A percentile compares a stretch with the other conserved stretches of the same genome.
These are phyloP conservation scores for Drosophila obscura DNA, from an alignment of 1,140 invertebrate species.

Conservation along the genomic window DNA sequence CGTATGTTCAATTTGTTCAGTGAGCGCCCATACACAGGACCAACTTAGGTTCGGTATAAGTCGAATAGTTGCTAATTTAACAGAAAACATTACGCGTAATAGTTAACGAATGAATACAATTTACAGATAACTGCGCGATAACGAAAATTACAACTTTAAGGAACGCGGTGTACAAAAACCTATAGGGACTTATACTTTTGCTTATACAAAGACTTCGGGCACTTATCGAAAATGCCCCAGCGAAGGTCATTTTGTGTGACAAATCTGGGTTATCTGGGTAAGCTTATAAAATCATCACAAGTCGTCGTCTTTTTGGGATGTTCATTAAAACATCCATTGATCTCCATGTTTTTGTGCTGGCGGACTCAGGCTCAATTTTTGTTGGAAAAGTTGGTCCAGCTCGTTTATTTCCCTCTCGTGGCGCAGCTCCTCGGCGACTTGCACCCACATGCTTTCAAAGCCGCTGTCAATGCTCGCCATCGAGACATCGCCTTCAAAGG, in stretches of 20 bases:
- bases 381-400: slow-evolving; percentile 53
- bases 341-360: background rate
- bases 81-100: slow-evolving; percentile 25
- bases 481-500: slow-evolving; percentile 47
- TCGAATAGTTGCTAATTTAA: slow-evolving; percentile 28
- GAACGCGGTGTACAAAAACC: slow-evolving; percentile 21
- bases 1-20: background rate
- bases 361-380: slow-evolving; percentile 48
- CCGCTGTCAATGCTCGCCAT: slow-evolving; percentile 36
- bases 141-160: slow-evolving; percentile 15
- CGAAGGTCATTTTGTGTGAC: slow-evolving; percentile 6
- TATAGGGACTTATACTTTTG: background rate
- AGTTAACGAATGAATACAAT: slow-evolving; percentile 32
- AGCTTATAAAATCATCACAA: slow-evolving; percentile 38
- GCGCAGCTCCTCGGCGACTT: slow-evolving; percentile 60
- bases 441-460: slow-evolving; percentile 69
- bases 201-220: slow-evolving; percentile 21
- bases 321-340: slow-evolving; percentile 22
- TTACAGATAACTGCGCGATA: slow-evolving; percentile 9
- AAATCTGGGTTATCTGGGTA: slow-evolving; percentile 3
- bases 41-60: slow-evolving; percentile 11
- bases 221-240: slow-evolving; percentile 52
- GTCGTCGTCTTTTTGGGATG: background rate
- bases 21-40: slow-evolving; percentile 1
- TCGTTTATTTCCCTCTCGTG: slow-evolving; percentile 55